Evolutionary conservation across 1,140 invertebrate genomes (phyloP).

Genomic region (Pomacea maculata): DNA sequence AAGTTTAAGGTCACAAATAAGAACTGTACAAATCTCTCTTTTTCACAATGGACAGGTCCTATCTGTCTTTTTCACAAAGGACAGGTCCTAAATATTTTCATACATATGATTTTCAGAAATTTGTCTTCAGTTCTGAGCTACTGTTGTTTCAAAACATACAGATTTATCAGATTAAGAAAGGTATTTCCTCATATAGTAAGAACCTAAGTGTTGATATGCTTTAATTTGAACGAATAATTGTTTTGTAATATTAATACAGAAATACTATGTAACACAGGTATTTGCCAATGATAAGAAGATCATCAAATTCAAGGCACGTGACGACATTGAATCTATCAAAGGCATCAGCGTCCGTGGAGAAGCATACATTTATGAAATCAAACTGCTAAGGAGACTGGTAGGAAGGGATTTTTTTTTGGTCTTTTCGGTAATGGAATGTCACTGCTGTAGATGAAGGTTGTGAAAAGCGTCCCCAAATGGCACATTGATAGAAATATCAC

Average conservation of each 20-base stretch:
- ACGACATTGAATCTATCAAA: conserved; percentile 43
- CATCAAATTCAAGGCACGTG: conserved; percentile 41
- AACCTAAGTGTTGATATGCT: too few relatives aligned
- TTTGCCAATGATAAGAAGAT: conserved; percentile 47
- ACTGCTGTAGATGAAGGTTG: too few relatives aligned
- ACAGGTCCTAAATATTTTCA: background rate
- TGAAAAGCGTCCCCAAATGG: too few relatives aligned
- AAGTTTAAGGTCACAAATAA: conserved; percentile 74
- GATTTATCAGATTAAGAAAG: too few relatives aligned
- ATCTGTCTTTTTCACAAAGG: background rate
- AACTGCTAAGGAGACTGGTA: conserved; percentile 45
- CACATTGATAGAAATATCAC: too few relatives aligned
- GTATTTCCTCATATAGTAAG: too few relatives aligned
- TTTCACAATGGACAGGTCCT: background rate
- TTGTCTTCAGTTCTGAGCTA: too few relatives aligned
- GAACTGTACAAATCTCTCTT: background rate
- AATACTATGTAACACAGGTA: conserved; percentile 28
- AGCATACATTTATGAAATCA: conserved; percentile 47
- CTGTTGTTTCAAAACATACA: too few relatives aligned
- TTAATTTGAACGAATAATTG: too few relatives aligned
- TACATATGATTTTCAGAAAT: too few relatives aligned
- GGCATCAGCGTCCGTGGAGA: conserved; percentile 44
- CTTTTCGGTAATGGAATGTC: too few relatives aligned
- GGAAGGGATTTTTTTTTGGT: conserved; percentile 3
- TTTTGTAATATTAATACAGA: background rate